Percentiles rank a stretch among this genome's conserved stretches.
phyloP scores from a whole-genome alignment of 2,888 invertebrate species.

The Dasypolia templi region DNA sequence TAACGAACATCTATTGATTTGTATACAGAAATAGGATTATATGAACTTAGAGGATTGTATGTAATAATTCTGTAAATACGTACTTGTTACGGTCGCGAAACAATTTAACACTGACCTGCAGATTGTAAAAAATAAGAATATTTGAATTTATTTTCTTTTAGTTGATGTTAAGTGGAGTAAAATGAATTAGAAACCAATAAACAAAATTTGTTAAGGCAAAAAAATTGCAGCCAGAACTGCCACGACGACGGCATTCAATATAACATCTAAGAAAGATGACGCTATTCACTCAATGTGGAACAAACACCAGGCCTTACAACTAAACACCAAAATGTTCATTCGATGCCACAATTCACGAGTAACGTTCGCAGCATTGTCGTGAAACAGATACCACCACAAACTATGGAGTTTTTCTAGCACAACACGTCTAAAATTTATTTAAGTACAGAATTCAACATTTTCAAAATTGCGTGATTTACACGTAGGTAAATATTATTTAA shows the following conservation, averaged over 20 bases:
- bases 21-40: too few species aligned
- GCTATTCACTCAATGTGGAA: constrained; percentile 68
- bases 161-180: too few species aligned
- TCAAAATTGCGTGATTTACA: constrained; percentile 2
- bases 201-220: not conserved
- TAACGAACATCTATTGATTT: too few species aligned
- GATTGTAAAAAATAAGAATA: too few species aligned
- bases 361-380: constrained; percentile 63
- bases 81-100: too few species aligned
- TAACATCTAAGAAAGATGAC: not conserved
- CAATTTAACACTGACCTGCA: too few species aligned
- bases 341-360: constrained; percentile 71
- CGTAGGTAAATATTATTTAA: constrained; percentile 14
- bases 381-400: constrained; percentile 44
- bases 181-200: not conserved
- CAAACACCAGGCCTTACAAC: constrained; percentile 76
- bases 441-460: constrained; percentile 35
- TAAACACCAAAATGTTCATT: constrained; percentile 75
- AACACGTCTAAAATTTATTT: constrained; percentile 47
- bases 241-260: too few species aligned
- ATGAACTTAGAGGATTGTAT: too few species aligned
- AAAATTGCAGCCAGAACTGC: not conserved
- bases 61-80: too few species aligned
- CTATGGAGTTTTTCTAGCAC: constrained; percentile 43
- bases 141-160: too few species aligned